Evolutionary conservation across 2,888 invertebrate species (phyloP).

Genomic region (Parnassius mnemosyne): DNA sequence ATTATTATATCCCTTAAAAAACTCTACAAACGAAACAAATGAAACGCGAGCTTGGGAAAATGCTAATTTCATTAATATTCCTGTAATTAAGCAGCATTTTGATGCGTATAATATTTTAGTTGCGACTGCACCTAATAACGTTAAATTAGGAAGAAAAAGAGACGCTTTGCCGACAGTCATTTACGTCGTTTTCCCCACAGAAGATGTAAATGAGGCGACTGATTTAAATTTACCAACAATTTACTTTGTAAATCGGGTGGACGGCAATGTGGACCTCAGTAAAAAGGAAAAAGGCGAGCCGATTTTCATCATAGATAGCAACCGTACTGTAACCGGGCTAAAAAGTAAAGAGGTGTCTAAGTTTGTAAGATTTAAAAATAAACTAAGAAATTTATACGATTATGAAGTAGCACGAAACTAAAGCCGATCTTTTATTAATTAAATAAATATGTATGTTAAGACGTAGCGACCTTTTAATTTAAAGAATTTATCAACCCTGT

Average conservation of each 20-base stretch:
- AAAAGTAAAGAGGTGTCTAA: slow-evolving; percentile 61
- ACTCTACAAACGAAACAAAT: slow-evolving; percentile 23
- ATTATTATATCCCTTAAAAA: slow-evolving; percentile 40
- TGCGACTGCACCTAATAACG: slow-evolving; percentile 57
- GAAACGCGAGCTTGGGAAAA: slow-evolving; percentile 24
- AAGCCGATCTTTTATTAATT: background rate
- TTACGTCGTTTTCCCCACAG: slow-evolving; percentile 57
- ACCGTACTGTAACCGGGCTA: slow-evolving; percentile 63
- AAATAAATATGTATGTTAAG: background rate
- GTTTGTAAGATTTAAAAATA: slow-evolving; percentile 57
- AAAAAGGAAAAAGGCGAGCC: slow-evolving; percentile 46
- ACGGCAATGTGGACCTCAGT: slow-evolving; percentile 29
- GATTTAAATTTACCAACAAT: slow-evolving; percentile 50
- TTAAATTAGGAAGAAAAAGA: slow-evolving; percentile 42
- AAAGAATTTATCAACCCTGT: too few species aligned
- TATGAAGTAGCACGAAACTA: slow-evolving; percentile 19
- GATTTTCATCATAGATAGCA: slow-evolving; percentile 57
- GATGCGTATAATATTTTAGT: slow-evolving; percentile 61
- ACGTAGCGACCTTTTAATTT: too few species aligned
- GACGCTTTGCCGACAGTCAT: slow-evolving; percentile 46
- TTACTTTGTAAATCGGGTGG: slow-evolving; percentile 54
- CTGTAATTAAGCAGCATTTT: slow-evolving; percentile 50
- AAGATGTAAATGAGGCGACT: slow-evolving; percentile 38
- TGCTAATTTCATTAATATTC: slow-evolving; percentile 49
- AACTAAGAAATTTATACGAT: slow-evolving; percentile 40